Evolutionary conservation across 2,113 vertebrate genomes (phyloP), one percentile per base, ranked within the genome.

Genomic region (Seriola rivoliana): DNA sequence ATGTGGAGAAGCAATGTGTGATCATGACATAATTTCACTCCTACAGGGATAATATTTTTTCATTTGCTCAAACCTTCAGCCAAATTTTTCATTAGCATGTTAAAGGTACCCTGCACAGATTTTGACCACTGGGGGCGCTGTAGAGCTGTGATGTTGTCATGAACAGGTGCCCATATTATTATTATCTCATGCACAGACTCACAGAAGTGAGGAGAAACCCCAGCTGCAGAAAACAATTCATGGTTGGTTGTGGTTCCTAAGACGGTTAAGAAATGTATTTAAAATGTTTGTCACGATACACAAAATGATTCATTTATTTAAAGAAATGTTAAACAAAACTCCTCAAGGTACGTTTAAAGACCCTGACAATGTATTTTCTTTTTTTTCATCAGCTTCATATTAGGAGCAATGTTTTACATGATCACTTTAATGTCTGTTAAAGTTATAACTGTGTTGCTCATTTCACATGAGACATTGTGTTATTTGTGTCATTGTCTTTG

Each of bases 21-120:
- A 81, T 76, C 59, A 10, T 58, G 21, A 54, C 44, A 77, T 62
- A 8, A 52, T 42, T 68, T 71, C 44, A 42, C 34, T 85, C 59
- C 59, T 58, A 38, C 40, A 57, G 54, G 59, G 57, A 52, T 38
- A n/a, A n/a, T 78, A 17, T 29, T 29, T 68, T 73, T 78, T 58
- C 36, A 32, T 75, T 82, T 78, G 23, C 25, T 80, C 67, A 46
- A 66, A 54, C 77, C 73, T 71, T 68, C 16, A 86, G 64, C 59
- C 29, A 69, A 36, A 75, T 84, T 44, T 29, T 52, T 23, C 70
- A 71, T 75, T 38, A 54, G 19, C 63, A 65, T 65, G 70, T 67
- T 72, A 71, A 54, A 71, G 52, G 19, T 69, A 52, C 32, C 63
- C 69, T 23, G 59, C 46, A 58, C 52, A 66, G 50, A 13, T 29